Evolutionary conservation across 2,797 vertebrate genomes (phyloP).

Genomic region (Epinephelus malabaricus): DNA sequence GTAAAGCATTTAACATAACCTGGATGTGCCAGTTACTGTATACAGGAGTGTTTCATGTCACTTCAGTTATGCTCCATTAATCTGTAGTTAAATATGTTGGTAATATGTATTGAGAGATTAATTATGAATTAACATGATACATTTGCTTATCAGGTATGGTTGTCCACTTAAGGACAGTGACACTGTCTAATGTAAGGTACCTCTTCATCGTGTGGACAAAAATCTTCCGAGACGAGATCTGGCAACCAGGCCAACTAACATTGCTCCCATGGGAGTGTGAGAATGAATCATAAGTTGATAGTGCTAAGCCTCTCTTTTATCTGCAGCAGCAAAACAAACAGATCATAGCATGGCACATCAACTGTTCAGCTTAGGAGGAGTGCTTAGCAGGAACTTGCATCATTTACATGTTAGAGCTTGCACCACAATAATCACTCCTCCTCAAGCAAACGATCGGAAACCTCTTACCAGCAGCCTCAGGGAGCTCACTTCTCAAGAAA

Average conservation of each 20-base stretch:
- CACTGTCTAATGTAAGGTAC: neutral
- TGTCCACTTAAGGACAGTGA: neutral
- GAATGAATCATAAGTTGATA: neutral
- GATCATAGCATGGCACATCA: neutral
- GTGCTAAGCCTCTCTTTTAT: too few relatives aligned
- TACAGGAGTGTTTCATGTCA: neutral
- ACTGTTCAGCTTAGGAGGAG: neutral
- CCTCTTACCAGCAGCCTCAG: neutral
- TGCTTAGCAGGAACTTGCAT: too few relatives aligned
- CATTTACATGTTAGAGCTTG: neutral
- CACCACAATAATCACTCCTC: too few relatives aligned
- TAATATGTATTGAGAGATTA: too few relatives aligned
- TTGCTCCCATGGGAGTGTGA: neutral
- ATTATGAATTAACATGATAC: neutral
- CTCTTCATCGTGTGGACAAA: neutral
- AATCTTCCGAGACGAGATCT: neutral
- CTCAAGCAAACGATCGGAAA: neutral
- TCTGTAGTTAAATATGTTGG: neutral
- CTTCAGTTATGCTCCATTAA: neutral
- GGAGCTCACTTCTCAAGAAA: constrained; percentile 22
- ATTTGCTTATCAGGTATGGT: neutral
- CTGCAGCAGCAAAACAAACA: neutral
- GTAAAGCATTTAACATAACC: neutral
- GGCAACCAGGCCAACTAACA: too few relatives aligned
- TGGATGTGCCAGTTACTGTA: neutral